Conservation (phyloP, 2,113 vertebrate genomes). For the Vimba vimba region DNA sequence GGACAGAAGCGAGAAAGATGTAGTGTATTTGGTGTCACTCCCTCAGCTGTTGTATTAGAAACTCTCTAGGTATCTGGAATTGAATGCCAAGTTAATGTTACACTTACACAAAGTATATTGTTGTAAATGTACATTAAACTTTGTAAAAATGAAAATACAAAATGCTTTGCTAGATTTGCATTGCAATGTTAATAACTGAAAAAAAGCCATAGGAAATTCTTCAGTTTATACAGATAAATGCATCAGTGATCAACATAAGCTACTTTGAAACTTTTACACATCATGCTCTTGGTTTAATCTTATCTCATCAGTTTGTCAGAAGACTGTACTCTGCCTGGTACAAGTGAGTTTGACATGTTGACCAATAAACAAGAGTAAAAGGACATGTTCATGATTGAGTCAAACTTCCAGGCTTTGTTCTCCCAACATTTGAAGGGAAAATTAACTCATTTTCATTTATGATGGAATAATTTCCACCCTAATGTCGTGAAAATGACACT, state of each 20-base stretch:
- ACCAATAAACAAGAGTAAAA: conserved; percentile 4
- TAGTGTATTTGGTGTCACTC: too few relatives aligned
- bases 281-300: conserved; percentile 21
- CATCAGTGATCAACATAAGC: not conserved
- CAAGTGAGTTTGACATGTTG: not conserved
- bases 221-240: not conserved
- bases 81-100: too few relatives aligned
- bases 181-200: not conserved
- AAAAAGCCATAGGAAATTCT: too few relatives aligned
- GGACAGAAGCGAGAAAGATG: too few relatives aligned
- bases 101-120: too few relatives aligned
- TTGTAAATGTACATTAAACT: not conserved
- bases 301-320: conserved; percentile 25
- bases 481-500: not conserved
- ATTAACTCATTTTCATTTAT: too few relatives aligned
- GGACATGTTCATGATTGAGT: conserved; percentile 4
- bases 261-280: conserved; percentile 8
- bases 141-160: not conserved
- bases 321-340: conserved; percentile 23
- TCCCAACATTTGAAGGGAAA: not conserved
- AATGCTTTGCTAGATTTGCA: not conserved
- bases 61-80: too few relatives aligned
- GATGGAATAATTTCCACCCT: too few relatives aligned
- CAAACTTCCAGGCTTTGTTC: not conserved
- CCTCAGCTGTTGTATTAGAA: too few relatives aligned